phyloP scores from a whole-genome alignment of 2,888 invertebrate species.

The Pachliopta kotzebuea region DNA sequence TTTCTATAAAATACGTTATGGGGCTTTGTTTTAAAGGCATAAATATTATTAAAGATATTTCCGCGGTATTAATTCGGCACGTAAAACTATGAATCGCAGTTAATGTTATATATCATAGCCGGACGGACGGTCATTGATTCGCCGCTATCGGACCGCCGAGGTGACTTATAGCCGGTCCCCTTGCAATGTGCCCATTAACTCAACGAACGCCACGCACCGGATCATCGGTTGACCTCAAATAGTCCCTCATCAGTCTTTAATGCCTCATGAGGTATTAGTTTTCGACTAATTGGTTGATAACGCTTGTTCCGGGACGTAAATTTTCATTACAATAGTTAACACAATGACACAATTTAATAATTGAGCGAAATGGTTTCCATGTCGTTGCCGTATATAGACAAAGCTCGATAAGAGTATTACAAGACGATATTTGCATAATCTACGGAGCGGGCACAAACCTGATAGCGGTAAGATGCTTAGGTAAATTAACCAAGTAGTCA shows the following conservation, averaged over 20 bases:
- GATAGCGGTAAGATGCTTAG: constrained; percentile 79
- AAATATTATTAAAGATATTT: constrained; percentile 68
- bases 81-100: constrained; percentile 75
- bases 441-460: constrained; percentile 63
- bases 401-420: constrained; percentile 74
- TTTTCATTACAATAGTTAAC: constrained; percentile 29
- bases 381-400: constrained; percentile 57
- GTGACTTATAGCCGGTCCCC: constrained; percentile 74
- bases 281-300: constrained; percentile 81
- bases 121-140: constrained; percentile 77
- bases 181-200: constrained; percentile 61
- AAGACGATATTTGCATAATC: constrained; percentile 72
- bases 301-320: constrained; percentile 40
- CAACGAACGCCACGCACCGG: constrained; percentile 32
- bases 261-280: constrained; percentile 61
- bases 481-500: constrained; percentile 63
- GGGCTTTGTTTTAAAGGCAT: neutral
- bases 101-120: constrained; percentile 75
- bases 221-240: constrained; percentile 46
- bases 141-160: constrained; percentile 64
- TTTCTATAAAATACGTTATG: neutral
- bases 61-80: constrained; percentile 70
- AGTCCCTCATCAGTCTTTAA: constrained; percentile 62
- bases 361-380: constrained; percentile 18
- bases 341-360: constrained; percentile 8